Evolutionary conservation across 2,113 vertebrate genomes (phyloP).

Genomic region (Seriola quinqueradiata): DNA sequence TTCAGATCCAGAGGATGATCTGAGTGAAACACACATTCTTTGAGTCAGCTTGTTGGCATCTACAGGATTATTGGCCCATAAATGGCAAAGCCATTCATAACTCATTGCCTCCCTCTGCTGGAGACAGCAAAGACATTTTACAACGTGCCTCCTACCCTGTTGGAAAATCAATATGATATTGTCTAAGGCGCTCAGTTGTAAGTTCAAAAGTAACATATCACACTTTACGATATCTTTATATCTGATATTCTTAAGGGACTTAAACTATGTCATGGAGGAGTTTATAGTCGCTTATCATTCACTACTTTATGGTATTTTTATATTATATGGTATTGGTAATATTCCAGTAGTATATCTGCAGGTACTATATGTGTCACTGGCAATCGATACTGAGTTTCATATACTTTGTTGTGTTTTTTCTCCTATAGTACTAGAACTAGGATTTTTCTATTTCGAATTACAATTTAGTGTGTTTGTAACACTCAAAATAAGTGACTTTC

Average conservation of each 20-base stretch:
- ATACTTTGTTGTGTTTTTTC: background rate
- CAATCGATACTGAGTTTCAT: conserved; percentile 1
- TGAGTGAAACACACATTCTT: conserved; percentile 12
- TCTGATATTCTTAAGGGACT: background rate
- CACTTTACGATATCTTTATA: conserved; percentile 12
- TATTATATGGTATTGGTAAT: conserved; percentile 3
- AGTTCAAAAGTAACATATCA: conserved; percentile 3
- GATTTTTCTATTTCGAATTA: background rate
- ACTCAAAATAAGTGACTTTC: background rate
- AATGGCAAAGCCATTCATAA: conserved; percentile 46
- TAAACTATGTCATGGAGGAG: background rate
- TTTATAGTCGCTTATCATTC: conserved; percentile 10
- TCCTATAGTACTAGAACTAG: background rate
- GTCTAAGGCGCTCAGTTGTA: background rate
- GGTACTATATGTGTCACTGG: background rate
- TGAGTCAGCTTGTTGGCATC: conserved; percentile 24
- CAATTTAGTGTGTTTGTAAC: background rate
- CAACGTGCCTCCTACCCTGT: background rate
- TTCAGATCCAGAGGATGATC: background rate
- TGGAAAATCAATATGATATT: conserved; percentile 23
- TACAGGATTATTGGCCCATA: conserved; percentile 28
- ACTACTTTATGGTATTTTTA: conserved; percentile 10
- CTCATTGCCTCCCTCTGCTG: conserved; percentile 77
- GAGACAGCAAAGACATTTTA: conserved; percentile 29
- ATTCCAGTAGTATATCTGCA: conserved; percentile 7